Base-by-base conservation (phyloP, 2,888 invertebrate species). In the Parnassius mnemosyne region DNA sequence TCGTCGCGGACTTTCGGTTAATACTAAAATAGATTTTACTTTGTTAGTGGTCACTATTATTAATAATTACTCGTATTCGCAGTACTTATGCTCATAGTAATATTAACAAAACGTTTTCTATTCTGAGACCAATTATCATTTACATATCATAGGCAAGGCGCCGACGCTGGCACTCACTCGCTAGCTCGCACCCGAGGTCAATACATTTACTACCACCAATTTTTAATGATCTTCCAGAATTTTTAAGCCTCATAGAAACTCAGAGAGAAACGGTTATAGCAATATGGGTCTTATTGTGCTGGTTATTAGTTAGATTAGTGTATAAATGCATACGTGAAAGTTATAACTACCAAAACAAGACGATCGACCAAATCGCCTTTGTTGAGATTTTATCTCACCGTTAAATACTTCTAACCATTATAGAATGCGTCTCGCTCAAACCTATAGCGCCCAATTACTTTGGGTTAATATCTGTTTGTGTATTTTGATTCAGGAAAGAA, bases 351-450 rank as follows among this genome's bases (percentile, higher is more conserved):
- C 85, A 82, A 89, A 89, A 89, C 87, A 86, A 87, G 89, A 87
- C 86, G 86, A 86, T 86, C 85, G 83, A 88, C 89, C 88, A 87
- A 90, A 89, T 89, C 87, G 87, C 87, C 83, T 90, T 90, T 90
- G 89, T 89, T 87, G 83, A 90, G 90, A 90, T 90, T 89, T 88
- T 89, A 90, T 90, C 90, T 89, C 79, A 76, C 85, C 83, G 87
- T 89, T 90, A 90, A 90, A 89, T 89, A 89, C 87, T 89, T 89
- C 83, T 85, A 86, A 85, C 87, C 87, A 88, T 87, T 87, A 88
- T 79, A 84, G 82, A 87, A 83, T 83, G 75, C 84, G 81, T 83
- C 85, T 84, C 83, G 77, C 80, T 84, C 80, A 75, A 80, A 85
- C 85, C 82, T 77, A 84, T 82, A 83, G 85, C 83, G 82, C 80